A percentile compares a stretch with the other conserved stretches of the same genome.
Conservation (phyloP, 2,888 invertebrate species). For the Agrotis clavis region DNA sequence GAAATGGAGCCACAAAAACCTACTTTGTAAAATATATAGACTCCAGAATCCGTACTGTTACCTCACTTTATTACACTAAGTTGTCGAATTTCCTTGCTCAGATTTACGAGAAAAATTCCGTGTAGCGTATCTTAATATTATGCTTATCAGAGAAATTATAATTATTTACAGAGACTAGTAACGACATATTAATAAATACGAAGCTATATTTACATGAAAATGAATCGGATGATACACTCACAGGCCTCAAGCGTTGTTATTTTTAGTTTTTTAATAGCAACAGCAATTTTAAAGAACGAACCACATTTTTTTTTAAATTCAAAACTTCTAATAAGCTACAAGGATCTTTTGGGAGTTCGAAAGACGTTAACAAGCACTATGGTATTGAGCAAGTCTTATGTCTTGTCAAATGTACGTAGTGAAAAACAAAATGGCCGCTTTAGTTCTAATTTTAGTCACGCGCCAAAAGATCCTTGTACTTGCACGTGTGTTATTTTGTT, state of each 20-base stretch:
- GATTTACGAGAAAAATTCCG: slow-evolving; percentile 36
- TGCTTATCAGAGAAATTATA: slow-evolving; percentile 56
- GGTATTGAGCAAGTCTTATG: neutral
- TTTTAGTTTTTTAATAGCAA: slow-evolving; percentile 47
- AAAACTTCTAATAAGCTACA: slow-evolving; percentile 11
- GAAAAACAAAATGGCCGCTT: neutral
- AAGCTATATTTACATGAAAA: slow-evolving; percentile 68
- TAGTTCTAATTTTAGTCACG: neutral
- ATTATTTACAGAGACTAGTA: slow-evolving; percentile 75
- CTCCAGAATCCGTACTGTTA: neutral
- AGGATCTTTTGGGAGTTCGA: neutral
- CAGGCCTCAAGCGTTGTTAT: slow-evolving; percentile 76
- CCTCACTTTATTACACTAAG: neutral
- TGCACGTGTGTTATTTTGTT: slow-evolving; percentile 27
- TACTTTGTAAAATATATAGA: too few relatives aligned
- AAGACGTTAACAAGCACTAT: neutral
- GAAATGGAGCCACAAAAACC: too few relatives aligned
- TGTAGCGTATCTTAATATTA: slow-evolving; percentile 56
- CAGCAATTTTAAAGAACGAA: slow-evolving; percentile 48
- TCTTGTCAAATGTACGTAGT: neutral
- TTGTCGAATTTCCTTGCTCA: slow-evolving; percentile 8
- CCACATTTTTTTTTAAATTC: slow-evolving; percentile 2
- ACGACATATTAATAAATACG: slow-evolving; percentile 70
- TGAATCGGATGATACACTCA: slow-evolving; percentile 84
- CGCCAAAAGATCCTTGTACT: neutral